Conservation (phyloP, 2,888 invertebrate genomes). For the Catocala nupta region DNA sequence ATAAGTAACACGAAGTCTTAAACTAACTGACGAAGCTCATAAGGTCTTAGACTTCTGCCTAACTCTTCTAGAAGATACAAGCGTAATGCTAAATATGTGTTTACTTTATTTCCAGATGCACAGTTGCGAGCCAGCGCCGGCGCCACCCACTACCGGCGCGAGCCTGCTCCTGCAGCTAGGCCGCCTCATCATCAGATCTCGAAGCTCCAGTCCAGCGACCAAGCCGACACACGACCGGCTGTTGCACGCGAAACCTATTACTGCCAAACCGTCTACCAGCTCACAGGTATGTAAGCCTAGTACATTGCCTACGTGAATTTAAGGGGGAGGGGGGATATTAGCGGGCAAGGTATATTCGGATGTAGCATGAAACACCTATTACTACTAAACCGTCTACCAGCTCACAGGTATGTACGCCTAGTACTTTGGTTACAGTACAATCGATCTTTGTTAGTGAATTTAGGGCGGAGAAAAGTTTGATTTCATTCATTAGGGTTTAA, state of each 20-base stretch:
- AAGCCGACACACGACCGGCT: constrained; percentile 66
- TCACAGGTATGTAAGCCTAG: constrained; percentile 47
- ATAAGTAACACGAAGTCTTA: no score
- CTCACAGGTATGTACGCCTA: constrained; percentile 49
- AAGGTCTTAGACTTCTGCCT: no score
- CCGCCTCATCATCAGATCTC: constrained; percentile 88
- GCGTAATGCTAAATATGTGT: constrained; percentile 4
- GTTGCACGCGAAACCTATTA: constrained; percentile 64
- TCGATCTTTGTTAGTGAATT: no score
- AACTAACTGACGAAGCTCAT: no score
- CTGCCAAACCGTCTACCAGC: constrained; percentile 69
- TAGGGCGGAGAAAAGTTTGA: no score
- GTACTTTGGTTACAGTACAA: no score
- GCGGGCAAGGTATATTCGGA: no score
- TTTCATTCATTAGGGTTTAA: no score
- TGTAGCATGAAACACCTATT: no score
- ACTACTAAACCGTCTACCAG: constrained; percentile 61
- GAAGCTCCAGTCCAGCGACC: constrained; percentile 79
- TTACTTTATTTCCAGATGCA: constrained; percentile 74
- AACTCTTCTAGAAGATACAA: no score
- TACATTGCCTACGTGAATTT: no score
- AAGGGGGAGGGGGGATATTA: no score
- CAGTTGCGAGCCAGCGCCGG: constrained; percentile 76
- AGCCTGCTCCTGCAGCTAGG: constrained; percentile 88
- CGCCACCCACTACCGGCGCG: constrained; percentile 74